Conservation (phyloP, 2,113 vertebrate species). For the Anthoscopus minutus region DNA sequence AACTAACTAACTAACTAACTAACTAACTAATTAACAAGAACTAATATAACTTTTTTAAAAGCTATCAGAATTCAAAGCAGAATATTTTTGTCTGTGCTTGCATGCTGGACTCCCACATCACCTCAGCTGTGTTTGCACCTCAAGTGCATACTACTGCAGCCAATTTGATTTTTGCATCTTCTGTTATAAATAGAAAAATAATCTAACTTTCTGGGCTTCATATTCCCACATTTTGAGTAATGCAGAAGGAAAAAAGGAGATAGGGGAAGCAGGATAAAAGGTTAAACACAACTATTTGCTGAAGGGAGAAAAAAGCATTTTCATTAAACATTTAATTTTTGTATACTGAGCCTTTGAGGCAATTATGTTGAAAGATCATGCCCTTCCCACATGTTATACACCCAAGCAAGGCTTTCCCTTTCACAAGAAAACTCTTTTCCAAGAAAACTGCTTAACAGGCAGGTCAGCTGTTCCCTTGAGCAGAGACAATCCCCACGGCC, state of each 20-base stretch:
- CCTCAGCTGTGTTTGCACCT: not conserved
- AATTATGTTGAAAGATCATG: not conserved
- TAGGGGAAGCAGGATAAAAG: rapidly evolving
- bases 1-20: no score
- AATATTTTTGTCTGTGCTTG: not conserved
- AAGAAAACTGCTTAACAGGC: constrained; percentile 25
- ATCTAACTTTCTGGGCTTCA: not conserved
- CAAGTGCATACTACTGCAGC: not conserved
- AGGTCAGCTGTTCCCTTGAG: constrained; percentile 17
- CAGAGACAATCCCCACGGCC: not conserved
- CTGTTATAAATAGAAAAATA: not conserved
- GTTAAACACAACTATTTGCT: not conserved
- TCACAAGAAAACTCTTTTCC: not conserved
- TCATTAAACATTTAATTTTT: not conserved
- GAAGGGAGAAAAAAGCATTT: not conserved
- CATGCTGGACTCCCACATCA: not conserved
- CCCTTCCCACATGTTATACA: not conserved
- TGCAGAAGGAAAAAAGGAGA: not conserved
- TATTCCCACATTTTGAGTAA: not conserved
- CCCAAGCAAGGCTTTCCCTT: not conserved
- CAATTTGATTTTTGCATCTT: not conserved
- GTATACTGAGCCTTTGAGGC: not conserved
- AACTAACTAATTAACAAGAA: no score
- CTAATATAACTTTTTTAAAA: not conserved
- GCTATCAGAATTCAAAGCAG: not conserved